Conservation (phyloP, 1,140 invertebrate species). For the Medauroidea extradentata region DNA sequence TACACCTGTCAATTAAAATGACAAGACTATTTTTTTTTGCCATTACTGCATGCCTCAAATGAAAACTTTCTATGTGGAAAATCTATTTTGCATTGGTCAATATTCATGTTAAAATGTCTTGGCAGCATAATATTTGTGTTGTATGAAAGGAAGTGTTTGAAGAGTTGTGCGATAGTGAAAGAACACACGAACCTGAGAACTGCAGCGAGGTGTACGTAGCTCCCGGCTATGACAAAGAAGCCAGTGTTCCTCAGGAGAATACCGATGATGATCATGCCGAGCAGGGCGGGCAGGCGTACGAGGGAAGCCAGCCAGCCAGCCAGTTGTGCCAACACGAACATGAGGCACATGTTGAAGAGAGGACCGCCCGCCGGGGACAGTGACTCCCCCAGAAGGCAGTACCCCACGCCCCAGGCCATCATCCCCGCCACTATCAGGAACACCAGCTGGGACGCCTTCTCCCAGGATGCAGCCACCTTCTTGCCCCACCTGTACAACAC, state of each 20-base stretch:
- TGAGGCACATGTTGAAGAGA: background rate
- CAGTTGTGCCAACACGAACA: background rate
- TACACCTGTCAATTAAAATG: background rate
- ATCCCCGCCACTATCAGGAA: background rate
- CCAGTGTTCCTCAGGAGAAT: constrained; percentile 38
- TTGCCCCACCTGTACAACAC: no score
- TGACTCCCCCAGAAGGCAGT: background rate
- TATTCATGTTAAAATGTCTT: background rate
- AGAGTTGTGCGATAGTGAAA: background rate
- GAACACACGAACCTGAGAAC: background rate
- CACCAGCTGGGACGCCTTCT: background rate
- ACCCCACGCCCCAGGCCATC: background rate
- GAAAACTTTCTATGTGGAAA: background rate
- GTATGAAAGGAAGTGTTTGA: background rate
- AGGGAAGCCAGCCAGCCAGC: background rate
- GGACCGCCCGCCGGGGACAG: background rate
- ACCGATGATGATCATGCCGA: constrained; percentile 43
- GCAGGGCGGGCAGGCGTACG: constrained; percentile 42
- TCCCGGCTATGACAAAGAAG: background rate
- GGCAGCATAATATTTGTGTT: background rate
- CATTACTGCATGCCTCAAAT: background rate
- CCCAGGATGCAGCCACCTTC: background rate
- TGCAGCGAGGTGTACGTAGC: background rate
- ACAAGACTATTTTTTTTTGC: background rate
- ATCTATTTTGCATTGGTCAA: no score